phyloP scores from a whole-genome alignment of 2,797 vertebrate genomes.

The Phyllotis vaccarum region DNA sequence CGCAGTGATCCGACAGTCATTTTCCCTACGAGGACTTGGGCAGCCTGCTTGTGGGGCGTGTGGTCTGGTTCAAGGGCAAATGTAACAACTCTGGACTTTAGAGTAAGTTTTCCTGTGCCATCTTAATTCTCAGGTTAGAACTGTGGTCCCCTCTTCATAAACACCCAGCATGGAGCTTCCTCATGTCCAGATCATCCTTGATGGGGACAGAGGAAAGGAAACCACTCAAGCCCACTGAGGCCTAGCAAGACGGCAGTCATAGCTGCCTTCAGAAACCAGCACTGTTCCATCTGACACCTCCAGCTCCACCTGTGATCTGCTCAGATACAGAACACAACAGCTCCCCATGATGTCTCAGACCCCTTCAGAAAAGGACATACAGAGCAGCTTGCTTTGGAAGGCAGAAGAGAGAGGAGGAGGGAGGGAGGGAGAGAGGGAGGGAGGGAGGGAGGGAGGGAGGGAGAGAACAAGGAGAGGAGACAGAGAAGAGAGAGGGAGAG shows the following conservation, averaged over 20 bases:
- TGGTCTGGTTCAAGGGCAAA: not conserved
- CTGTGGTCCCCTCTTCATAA: not conserved
- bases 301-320: not conserved
- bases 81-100: not conserved
- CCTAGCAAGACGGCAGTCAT: rapidly evolving
- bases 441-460: no score
- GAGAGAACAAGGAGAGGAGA: no score
- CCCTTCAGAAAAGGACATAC: not conserved
- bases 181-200: not conserved
- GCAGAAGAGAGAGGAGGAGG: not conserved
- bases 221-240: no score
- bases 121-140: not conserved
- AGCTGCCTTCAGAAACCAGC: not conserved
- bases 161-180: not conserved
- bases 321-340: rapidly evolving
- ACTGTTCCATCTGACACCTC: no score
- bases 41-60: not conserved
- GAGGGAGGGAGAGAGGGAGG: no score
- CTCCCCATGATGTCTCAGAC: not conserved
- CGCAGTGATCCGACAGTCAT: no score
- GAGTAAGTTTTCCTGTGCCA: not conserved
- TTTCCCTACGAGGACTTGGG: not conserved
- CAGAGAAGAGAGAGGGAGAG: no score
- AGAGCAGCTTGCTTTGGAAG: not conserved
- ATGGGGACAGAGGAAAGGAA: not conserved